Conservation (phyloP, 2,113 vertebrate genomes). For the Ptilorrhoa leucosticta region DNA sequence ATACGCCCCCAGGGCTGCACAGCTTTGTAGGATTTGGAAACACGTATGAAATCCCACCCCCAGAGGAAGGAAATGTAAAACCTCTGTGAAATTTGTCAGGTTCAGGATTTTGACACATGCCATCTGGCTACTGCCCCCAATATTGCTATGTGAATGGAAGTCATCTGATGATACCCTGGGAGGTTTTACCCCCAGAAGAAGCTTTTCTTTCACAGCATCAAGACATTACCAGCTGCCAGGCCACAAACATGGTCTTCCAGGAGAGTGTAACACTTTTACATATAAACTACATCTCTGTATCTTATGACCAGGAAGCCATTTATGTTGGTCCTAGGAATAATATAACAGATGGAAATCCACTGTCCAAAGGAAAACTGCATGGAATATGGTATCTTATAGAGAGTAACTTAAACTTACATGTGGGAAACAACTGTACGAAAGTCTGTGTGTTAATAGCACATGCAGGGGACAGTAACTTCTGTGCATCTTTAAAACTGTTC, state of each 20-base stretch:
- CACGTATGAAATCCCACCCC: background rate
- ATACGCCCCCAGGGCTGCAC: background rate
- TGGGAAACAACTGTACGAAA: background rate
- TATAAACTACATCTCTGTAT: background rate
- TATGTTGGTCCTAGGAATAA: background rate
- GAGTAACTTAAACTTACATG: background rate
- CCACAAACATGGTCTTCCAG: background rate
- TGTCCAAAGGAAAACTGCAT: background rate
- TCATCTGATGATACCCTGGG: background rate
- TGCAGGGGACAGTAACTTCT: background rate
- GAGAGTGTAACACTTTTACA: background rate
- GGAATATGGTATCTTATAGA: background rate
- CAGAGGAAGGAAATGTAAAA: background rate
- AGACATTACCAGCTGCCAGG: background rate
- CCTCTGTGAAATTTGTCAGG: background rate
- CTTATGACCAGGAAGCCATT: background rate
- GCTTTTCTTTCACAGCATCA: background rate
- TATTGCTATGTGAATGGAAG: background rate
- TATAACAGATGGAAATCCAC: background rate
- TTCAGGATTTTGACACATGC: background rate
- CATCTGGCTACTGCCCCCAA: background rate
- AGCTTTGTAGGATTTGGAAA: background rate
- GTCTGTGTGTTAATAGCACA: background rate
- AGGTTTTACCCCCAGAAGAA: background rate
- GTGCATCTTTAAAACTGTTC: background rate